Percentiles rank a stretch among this genome's conserved stretches.
phyloP scores from a whole-genome alignment of 2,113 vertebrate species.

The Cynopterus brachyotis region DNA sequence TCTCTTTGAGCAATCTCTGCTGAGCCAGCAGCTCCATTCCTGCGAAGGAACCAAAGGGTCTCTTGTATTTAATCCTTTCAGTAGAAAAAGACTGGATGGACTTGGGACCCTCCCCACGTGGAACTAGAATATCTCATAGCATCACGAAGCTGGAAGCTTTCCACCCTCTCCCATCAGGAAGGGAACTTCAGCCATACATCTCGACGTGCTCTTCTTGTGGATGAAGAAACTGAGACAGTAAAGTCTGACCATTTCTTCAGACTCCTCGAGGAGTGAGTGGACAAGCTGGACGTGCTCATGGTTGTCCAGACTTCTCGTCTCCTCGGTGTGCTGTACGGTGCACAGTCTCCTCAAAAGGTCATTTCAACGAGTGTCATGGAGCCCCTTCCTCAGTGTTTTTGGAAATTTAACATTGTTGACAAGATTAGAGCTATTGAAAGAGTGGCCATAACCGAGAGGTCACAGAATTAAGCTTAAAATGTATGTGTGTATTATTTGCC shows the following conservation, averaged over 20 bases:
- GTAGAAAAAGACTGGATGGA: neutral
- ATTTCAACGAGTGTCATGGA: neutral
- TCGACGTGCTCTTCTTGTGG: neutral
- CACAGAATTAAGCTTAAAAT: neutral
- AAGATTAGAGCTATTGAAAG: neutral
- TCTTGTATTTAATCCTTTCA: conserved; percentile 22
- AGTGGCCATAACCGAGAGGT: neutral
- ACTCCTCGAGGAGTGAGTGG: neutral
- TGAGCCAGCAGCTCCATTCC: neutral
- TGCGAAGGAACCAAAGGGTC: conserved; percentile 17
- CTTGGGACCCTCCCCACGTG: neutral
- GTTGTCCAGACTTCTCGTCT: neutral
- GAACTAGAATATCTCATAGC: neutral
- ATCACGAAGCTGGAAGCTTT: neutral
- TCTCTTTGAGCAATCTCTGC: neutral
- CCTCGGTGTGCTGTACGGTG: fast-evolving
- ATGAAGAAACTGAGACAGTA: neutral
- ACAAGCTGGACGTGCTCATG: fast-evolving
- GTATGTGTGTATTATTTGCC: neutral
- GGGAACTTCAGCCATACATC: neutral
- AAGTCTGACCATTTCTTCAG: neutral
- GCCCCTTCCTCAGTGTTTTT: neutral
- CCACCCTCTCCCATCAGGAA: neutral
- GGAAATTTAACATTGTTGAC: neutral
- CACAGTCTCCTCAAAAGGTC: neutral